These are phyloP conservation scores for Ptychoptera albimana DNA, from an alignment of 2,888 invertebrate species.

Conservation along the genomic window DNA sequence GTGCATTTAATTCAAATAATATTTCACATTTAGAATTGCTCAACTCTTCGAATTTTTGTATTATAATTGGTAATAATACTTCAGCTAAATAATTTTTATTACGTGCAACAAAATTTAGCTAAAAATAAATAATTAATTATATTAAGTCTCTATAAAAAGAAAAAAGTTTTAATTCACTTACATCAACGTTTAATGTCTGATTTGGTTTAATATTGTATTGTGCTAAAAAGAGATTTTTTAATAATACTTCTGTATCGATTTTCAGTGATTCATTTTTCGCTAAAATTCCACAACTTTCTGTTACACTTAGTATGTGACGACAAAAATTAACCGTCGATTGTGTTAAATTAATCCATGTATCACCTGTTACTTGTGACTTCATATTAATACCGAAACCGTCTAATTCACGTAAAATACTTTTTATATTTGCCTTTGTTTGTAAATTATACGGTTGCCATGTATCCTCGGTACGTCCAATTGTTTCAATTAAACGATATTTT, in stretches of 20 bases:
- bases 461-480: conserved; percentile 28
- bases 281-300: conserved; percentile 25
- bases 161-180: conserved; percentile 13
- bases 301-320: conserved; percentile 25
- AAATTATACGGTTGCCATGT: conserved; percentile 30
- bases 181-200: conserved; percentile 24
- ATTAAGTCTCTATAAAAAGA: neutral
- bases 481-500: conserved; percentile 24
- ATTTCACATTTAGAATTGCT: conserved; percentile 21
- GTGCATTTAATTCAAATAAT: conserved; percentile 18
- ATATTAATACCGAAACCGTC: conserved; percentile 26
- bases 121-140: conserved; percentile 4
- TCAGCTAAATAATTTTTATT: conserved; percentile 27
- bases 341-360: conserved; percentile 29
- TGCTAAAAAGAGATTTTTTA: conserved; percentile 24
- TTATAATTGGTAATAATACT: conserved; percentile 24
- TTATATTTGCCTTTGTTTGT: conserved; percentile 28
- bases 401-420: conserved; percentile 23
- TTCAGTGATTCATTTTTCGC: conserved; percentile 27
- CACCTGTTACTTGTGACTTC: conserved; percentile 23
- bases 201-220: conserved; percentile 27
- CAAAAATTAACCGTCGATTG: conserved; percentile 28
- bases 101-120: conserved; percentile 29
- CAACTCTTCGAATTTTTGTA: conserved; percentile 23
- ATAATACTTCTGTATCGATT: conserved; percentile 20